Conservation (phyloP, 2,888 invertebrate genomes). For the Agonopterix arenella region DNA sequence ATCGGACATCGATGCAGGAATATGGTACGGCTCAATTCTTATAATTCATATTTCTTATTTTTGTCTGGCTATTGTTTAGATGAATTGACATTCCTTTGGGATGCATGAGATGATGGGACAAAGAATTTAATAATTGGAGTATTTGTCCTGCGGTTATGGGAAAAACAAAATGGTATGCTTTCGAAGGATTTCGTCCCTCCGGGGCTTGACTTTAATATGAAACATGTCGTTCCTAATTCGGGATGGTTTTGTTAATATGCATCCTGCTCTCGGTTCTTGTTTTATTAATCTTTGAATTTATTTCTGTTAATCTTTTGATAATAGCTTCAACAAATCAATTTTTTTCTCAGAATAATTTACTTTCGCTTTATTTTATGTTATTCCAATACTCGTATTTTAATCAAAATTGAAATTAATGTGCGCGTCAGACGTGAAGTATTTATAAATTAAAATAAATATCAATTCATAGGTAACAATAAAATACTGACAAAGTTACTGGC, state of each 20-base stretch:
- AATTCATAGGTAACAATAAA: constrained; percentile 9
- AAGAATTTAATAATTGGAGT: constrained; percentile 67
- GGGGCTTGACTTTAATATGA: constrained; percentile 25
- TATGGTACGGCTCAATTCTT: constrained; percentile 51
- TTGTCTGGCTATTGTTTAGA: constrained; percentile 50
- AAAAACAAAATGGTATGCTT: constrained; percentile 55
- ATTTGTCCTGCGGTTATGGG: constrained; percentile 42
- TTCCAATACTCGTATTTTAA: too few species aligned
- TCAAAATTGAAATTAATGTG: too few species aligned
- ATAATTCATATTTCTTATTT: constrained; percentile 65
- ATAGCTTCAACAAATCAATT: too few species aligned
- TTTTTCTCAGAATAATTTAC: too few species aligned
- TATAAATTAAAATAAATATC: background rate
- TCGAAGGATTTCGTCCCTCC: constrained; percentile 30
- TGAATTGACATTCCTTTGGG: constrained; percentile 32
- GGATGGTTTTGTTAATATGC: constrained; percentile 16
- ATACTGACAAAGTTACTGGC: constrained; percentile 6
- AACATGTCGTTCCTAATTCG: constrained; percentile 23
- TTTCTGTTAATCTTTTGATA: too few species aligned
- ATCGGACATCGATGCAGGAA: constrained; percentile 23
- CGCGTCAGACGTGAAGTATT: too few species aligned
- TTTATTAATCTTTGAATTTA: too few species aligned
- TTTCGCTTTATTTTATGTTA: too few species aligned
- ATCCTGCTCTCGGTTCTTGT: too few species aligned
- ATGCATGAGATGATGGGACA: constrained; percentile 34